Conservation (phyloP, 35 echinoderm and acorn worm genomes). For the Ophioderma brevispina region DNA sequence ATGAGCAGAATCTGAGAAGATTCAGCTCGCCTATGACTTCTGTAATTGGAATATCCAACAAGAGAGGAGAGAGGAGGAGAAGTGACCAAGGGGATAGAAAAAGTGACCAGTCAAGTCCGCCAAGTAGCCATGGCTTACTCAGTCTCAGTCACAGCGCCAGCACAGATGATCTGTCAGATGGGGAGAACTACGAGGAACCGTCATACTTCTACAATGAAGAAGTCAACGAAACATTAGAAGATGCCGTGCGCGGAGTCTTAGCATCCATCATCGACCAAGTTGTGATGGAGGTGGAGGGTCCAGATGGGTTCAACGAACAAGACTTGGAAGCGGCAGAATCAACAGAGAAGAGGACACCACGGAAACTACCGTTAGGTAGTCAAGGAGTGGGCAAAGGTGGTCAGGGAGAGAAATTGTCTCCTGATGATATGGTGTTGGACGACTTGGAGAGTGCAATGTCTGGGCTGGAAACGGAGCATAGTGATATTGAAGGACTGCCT, state of each 20-base stretch:
- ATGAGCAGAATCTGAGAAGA: slow-evolving; percentile 1
- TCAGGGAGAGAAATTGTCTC: slow-evolving; percentile 20
- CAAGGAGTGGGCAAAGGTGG: background rate
- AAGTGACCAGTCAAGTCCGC: background rate
- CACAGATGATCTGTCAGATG: slow-evolving; percentile 71
- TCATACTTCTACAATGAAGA: slow-evolving; percentile 98
- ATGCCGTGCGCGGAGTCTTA: slow-evolving; percentile 79
- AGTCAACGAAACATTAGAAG: slow-evolving; percentile 77
- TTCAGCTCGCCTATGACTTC: background rate
- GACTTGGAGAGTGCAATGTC: slow-evolving; percentile 87
- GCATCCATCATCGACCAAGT: slow-evolving; percentile 72
- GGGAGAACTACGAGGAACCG: slow-evolving; percentile 71
- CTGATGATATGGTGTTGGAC: slow-evolving; percentile 82
- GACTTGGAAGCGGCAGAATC: slow-evolving; percentile 1
- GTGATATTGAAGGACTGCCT: slow-evolving; percentile 31
- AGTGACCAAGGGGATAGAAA: background rate
- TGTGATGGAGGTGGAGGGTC: slow-evolving; percentile 64
- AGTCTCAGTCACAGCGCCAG: slow-evolving; percentile 30
- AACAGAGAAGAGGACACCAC: background rate
- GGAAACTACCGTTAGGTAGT: background rate
- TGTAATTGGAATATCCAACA: slow-evolving; percentile 13
- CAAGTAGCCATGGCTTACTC: background rate
- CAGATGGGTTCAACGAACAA: background rate
- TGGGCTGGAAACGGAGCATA: slow-evolving; percentile 73
- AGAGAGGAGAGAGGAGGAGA: slow-evolving; percentile 31